Evolutionary conservation across 2,113 vertebrate genomes (phyloP).

Genomic region (Tupaia chinensis): DNA sequence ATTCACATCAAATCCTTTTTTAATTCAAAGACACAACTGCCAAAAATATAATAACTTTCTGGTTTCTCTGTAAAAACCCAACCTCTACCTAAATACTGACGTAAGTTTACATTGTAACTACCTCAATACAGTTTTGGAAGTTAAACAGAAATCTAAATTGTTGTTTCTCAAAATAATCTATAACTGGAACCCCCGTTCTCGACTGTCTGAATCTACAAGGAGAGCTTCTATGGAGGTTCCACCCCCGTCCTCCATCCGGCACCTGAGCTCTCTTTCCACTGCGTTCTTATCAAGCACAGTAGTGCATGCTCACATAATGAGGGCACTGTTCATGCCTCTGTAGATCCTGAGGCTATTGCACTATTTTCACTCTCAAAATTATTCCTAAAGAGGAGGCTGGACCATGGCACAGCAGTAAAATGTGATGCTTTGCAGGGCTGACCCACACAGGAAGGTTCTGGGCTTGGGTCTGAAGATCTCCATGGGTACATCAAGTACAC

Average conservation of each 20-base stretch:
- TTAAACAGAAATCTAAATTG: neutral
- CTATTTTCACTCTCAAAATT: neutral
- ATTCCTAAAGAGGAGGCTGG: neutral
- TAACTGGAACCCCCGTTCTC: neutral
- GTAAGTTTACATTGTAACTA: neutral
- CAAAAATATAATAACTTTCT: neutral
- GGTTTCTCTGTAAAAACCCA: neutral
- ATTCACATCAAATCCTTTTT: neutral
- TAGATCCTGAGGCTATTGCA: neutral
- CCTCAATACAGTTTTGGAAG: neutral
- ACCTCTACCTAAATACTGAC: neutral
- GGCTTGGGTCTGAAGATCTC: no score
- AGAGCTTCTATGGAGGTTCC: accelerated
- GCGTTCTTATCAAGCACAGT: neutral
- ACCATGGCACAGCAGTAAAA: no score
- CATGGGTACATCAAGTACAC: no score
- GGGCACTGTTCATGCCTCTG: neutral
- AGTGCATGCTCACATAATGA: neutral
- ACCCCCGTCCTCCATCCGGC: neutral
- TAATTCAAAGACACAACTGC: neutral
- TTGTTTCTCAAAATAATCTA: neutral
- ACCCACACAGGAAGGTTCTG: no score
- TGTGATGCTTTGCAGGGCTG: no score
- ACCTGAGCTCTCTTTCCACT: neutral
- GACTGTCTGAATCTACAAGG: neutral